Evolutionary conservation across 2,888 invertebrate genomes (phyloP).

Genomic region (Fragum fragum): DNA sequence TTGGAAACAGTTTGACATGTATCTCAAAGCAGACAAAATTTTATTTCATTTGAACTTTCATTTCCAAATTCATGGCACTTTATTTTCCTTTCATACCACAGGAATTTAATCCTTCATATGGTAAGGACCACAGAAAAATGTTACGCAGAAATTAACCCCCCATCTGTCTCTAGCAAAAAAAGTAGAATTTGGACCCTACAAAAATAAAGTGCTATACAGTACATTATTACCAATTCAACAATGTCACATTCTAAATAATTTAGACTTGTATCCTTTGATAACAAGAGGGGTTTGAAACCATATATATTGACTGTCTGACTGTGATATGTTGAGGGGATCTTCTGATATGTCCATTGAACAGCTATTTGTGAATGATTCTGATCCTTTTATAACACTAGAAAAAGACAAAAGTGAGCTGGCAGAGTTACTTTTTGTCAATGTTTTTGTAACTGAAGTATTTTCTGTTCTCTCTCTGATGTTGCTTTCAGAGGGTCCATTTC

Average conservation of each 20-base stretch:
- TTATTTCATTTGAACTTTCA: too few relatives aligned
- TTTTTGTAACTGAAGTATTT: neutral
- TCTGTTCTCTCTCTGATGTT: neutral
- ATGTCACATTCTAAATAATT: slow-evolving; percentile 12
- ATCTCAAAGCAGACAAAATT: too few relatives aligned
- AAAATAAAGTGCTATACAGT: too few relatives aligned
- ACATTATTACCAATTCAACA: too few relatives aligned
- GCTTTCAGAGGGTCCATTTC: neutral
- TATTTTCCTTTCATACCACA: too few relatives aligned
- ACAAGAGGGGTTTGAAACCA: slow-evolving; percentile 77
- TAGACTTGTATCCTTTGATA: slow-evolving; percentile 70
- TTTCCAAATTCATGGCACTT: too few relatives aligned
- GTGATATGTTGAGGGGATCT: neutral
- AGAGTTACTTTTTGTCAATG: slow-evolving; percentile 3
- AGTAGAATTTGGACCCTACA: too few relatives aligned
- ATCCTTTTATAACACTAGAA: slow-evolving; percentile 43
- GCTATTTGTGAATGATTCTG: neutral
- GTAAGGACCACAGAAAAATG: too few relatives aligned
- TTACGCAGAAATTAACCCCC: too few relatives aligned
- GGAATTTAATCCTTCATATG: too few relatives aligned
- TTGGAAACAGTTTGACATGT: too few relatives aligned
- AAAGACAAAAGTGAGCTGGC: slow-evolving; percentile 47
- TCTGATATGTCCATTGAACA: slow-evolving; percentile 9
- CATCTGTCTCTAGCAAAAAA: too few relatives aligned
- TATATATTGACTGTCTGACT: slow-evolving; percentile 54